Evolutionary conservation across 1,140 invertebrate species (phyloP).

Genomic region (Drosophila pallidifrons): DNA sequence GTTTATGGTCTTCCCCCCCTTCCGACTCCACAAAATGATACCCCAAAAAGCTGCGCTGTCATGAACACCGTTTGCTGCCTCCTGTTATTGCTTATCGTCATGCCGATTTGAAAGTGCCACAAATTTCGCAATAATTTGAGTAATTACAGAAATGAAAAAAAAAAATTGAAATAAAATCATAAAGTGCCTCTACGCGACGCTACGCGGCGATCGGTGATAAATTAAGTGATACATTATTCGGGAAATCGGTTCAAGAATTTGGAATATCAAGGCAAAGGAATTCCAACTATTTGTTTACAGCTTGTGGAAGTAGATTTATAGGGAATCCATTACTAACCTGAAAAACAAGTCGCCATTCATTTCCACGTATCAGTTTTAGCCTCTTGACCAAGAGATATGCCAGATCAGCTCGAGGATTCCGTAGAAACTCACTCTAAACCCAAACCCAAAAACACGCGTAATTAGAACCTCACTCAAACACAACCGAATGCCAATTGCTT

Average conservation of each 20-base stretch:
- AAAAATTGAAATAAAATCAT: conserved; percentile 3
- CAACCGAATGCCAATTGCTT: conserved; percentile 19
- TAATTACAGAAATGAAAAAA: conserved; percentile 40
- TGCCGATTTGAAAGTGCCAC: conserved; percentile 18
- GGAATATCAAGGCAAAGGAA: conserved; percentile 40
- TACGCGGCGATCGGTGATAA: neutral
- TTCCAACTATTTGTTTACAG: conserved; percentile 61
- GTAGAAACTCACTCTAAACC: conserved; percentile 1
- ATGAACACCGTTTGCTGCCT: conserved; percentile 21
- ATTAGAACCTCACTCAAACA: conserved; percentile 15
- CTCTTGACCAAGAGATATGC: conserved; percentile 9
- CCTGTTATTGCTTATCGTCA: conserved; percentile 29
- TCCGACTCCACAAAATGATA: neutral
- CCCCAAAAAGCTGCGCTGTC: conserved; percentile 20
- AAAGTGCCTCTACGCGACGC: neutral
- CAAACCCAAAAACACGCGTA: conserved; percentile 3
- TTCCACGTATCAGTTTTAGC: conserved; percentile 61
- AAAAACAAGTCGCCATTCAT: conserved; percentile 79
- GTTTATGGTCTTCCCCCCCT: conserved; percentile 51
- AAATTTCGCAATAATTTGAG: conserved; percentile 53
- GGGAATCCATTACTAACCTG: conserved; percentile 54
- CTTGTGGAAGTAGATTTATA: conserved; percentile 11
- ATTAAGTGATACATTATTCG: conserved; percentile 11
- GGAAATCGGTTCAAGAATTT: neutral
- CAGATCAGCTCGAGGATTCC: conserved; percentile 37